Conservation (phyloP, 2,113 vertebrate species). For the Ellobius talpinus region DNA sequence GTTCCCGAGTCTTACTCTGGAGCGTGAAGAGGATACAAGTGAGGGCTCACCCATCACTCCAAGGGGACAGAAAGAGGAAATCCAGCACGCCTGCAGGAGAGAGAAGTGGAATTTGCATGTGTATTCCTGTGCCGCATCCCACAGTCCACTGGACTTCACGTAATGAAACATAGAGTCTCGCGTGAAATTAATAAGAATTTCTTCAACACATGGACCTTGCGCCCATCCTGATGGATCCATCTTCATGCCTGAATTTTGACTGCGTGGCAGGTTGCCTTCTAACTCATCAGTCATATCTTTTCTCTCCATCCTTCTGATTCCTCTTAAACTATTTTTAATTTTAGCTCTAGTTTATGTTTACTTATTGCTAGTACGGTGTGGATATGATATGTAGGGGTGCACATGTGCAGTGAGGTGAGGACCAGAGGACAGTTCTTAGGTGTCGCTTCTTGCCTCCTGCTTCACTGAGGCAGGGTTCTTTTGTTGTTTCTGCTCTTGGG, state of each 20-base stretch:
- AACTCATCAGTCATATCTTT: no score
- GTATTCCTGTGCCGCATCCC: rapidly evolving
- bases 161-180: background rate
- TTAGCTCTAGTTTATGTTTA: no score
- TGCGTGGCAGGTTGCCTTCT: conserved; percentile 46
- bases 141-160: rapidly evolving
- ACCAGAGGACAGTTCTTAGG: background rate
- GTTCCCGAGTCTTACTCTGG: background rate
- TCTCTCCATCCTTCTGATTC: background rate
- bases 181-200: background rate
- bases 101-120: rapidly evolving
- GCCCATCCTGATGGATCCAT: background rate
- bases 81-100: rapidly evolving
- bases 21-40: rapidly evolving
- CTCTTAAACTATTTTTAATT: no score
- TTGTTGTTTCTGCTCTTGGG: background rate
- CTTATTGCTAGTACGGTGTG: background rate
- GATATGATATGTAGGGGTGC: rapidly evolving
- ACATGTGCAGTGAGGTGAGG: no score
- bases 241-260: conserved; percentile 15
- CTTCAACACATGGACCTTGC: background rate
- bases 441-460: background rate
- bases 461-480: no score
- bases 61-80: rapidly evolving
- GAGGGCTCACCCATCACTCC: rapidly evolving